Percentiles rank a stretch among this genome's conserved stretches.
These are phyloP conservation scores for Tanypteryx hageni DNA, from an alignment of 2,888 invertebrate genomes.

Conservation along the genomic window DNA sequence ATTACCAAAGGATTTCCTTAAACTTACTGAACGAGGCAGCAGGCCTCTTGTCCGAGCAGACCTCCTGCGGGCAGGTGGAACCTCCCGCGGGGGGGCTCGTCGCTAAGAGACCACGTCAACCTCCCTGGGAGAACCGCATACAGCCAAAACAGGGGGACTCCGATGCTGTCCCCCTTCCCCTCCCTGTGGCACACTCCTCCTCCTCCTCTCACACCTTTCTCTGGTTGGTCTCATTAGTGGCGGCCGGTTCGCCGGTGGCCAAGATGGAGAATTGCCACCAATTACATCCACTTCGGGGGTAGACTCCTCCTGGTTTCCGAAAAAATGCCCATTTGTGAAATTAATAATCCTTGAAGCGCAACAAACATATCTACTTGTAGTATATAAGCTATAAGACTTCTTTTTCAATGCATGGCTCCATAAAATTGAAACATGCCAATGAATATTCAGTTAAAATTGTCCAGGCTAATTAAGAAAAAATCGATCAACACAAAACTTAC, in stretches of 20 bases:
- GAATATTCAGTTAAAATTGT: no score
- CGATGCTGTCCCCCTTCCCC: constrained; percentile 53
- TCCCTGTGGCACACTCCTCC: constrained; percentile 40
- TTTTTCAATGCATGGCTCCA: no score
- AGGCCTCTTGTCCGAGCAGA: constrained; percentile 62
- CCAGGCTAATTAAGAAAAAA: no score
- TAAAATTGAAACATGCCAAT: no score
- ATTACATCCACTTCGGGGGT: constrained; percentile 40
- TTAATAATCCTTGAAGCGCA: no score
- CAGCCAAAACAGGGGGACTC: constrained; percentile 58
- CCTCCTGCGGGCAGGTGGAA: constrained; percentile 52
- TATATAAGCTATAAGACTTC: no score
- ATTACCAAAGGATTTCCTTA: no score
- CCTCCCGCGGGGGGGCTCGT: constrained; percentile 48
- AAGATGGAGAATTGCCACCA: constrained; percentile 29
- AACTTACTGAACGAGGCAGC: constrained; percentile 58
- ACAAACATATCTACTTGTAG: no score
- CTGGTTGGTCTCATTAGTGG: constrained; percentile 43
- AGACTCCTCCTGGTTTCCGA: neutral
- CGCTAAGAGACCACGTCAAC: constrained; percentile 61
- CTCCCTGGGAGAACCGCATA: constrained; percentile 55
- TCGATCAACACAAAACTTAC: no score
- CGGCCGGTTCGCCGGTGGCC: constrained; percentile 44
- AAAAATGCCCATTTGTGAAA: neutral
- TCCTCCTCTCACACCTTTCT: constrained; percentile 47